phyloP scores from a whole-genome alignment of 2,888 invertebrate species.

The Nemotelus nigrinus region DNA sequence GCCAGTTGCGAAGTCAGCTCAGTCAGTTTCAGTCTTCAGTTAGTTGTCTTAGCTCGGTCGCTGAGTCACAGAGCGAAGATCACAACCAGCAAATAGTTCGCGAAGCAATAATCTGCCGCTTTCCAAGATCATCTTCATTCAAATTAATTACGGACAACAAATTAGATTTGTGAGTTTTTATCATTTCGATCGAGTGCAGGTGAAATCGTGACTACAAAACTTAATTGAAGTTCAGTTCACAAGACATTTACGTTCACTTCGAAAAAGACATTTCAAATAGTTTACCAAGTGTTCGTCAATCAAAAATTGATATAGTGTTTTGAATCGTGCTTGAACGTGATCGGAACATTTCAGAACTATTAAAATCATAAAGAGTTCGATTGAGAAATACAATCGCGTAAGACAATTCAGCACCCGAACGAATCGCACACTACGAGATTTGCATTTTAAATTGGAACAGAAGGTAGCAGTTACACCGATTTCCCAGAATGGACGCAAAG shows the following conservation, averaged over 20 bases:
- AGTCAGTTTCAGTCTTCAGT: not conserved
- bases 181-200: slow-evolving; percentile 36
- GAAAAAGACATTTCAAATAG: no score
- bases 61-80: slow-evolving; percentile 38
- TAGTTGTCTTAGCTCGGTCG: slow-evolving; percentile 28
- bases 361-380: no score
- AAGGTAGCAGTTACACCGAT: slow-evolving; percentile 36
- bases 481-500: slow-evolving; percentile 49
- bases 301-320: slow-evolving; percentile 8
- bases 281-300: no score
- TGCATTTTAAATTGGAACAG: slow-evolving; percentile 45
- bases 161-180: slow-evolving; percentile 14
- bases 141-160: not conserved
- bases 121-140: not conserved
- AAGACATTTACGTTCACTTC: not conserved
- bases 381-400: no score
- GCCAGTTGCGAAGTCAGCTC: not conserved
- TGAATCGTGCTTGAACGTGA: not conserved
- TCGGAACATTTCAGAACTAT: no score
- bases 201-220: slow-evolving; percentile 45
- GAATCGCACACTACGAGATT: slow-evolving; percentile 29
- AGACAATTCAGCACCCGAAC: no score
- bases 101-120: not conserved
- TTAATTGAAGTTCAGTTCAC: slow-evolving; percentile 10
- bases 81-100: slow-evolving; percentile 20